Evolutionary conservation across 2,113 vertebrate species (phyloP), one percentile per base, ranked within the genome.

Genomic region (Peromyscus maniculatus): DNA sequence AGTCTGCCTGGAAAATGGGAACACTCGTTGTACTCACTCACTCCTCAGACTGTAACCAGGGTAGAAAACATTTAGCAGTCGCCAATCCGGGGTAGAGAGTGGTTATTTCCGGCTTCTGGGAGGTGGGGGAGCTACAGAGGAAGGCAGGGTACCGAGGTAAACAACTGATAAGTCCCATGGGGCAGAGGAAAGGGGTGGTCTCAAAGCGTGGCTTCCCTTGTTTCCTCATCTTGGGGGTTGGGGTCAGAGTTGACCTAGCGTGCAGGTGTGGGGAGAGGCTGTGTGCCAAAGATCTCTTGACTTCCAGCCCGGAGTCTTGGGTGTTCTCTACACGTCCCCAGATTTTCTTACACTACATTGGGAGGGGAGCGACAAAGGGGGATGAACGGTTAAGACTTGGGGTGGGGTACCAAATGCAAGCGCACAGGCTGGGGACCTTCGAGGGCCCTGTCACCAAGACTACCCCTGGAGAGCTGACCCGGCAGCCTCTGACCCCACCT

Each of bases 401-500:
- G 72, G 67, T 80, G 46, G 75, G 86, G 46, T 75, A 92, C 31
- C 28, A 43, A 74, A 57, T 6, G 72, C 66, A 64, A 59, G 71
- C 74, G 43, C 80, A 52, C 72, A 74, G 46, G 78, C 80, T 7
- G n/a, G 82, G 78, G 64, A 79, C 69, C 31, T 46, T 69, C 5
- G 67, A 93, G 52, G 22, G 64, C 93, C 66, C 95, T 97, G 98
- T 97, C 98, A 97, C 96, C 86, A 24, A 69, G 52, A 87, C 67
- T 79, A 84, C 77, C 55, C 7, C 64, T 26, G 22, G 78, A 92
- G 78, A 67, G 93, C 78, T 92, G 96, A 96, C 97, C 90, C 66
- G 0, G 86, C 82, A 71, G 91, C 95, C 97, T 91, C 92, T 97
- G 97, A 97, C 97, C 97, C 96, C 96, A 97, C 97, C 96, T 97